A percentile compares a stretch with the other conserved stretches of the same genome.
Conservation (phyloP, 2,797 vertebrate species). For the Peromyscus attwateri region DNA sequence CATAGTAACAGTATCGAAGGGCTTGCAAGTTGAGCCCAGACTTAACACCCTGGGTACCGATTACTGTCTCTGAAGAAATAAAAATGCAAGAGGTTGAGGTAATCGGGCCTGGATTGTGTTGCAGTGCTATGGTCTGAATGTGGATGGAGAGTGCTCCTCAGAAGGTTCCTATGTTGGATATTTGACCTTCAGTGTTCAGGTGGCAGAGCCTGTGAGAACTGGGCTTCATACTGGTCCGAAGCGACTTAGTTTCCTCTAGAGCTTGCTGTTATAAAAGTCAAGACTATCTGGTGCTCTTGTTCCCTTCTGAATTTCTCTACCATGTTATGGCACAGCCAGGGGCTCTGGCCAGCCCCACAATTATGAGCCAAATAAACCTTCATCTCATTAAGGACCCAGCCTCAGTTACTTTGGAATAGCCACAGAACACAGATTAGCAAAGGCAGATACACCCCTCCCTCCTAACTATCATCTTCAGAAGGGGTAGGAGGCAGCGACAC, state of each 20-base stretch:
- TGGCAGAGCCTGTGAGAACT: background rate
- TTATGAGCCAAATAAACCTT: background rate
- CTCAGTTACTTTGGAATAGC: background rate
- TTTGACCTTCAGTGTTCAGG: background rate
- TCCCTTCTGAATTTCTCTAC: background rate
- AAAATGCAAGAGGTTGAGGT: background rate
- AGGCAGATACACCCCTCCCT: background rate
- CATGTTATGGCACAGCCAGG: background rate
- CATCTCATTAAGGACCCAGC: background rate
- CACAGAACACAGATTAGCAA: background rate
- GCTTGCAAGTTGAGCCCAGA: background rate
- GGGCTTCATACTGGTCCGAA: background rate
- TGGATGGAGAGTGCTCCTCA: background rate
- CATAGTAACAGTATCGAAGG: fast-evolving
- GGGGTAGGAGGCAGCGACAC: background rate
- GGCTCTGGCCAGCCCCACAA: background rate
- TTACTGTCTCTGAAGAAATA: background rate
- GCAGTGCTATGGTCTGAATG: background rate
- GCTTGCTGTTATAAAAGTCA: background rate
- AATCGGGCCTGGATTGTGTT: background rate
- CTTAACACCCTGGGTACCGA: background rate
- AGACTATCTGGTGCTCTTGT: background rate
- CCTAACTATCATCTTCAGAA: background rate
- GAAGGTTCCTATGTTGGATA: background rate
- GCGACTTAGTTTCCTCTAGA: background rate